Evolutionary conservation across 2,888 invertebrate genomes (phyloP).

Genomic region (Encarsia formosa): DNA sequence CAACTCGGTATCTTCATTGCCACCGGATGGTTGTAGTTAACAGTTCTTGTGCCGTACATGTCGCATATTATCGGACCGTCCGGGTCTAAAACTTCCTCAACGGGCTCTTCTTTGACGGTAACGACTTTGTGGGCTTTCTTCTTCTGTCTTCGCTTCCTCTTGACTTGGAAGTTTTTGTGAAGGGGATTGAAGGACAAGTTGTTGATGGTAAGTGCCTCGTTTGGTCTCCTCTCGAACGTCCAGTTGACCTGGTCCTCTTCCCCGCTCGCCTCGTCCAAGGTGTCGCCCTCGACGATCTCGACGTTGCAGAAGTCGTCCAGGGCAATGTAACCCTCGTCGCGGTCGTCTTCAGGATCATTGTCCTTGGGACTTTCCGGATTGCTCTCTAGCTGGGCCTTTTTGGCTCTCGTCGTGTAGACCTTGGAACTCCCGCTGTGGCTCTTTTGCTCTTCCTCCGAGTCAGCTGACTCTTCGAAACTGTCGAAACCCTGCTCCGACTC

Average conservation of each 20-base stretch:
- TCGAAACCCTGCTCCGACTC: background rate
- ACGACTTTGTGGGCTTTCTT: background rate
- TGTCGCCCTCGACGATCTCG: too few relatives aligned
- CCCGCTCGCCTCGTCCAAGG: too few relatives aligned
- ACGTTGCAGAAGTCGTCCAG: too few relatives aligned
- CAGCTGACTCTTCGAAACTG: background rate
- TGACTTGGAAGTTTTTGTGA: background rate
- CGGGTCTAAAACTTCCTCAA: background rate
- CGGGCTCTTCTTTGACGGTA: background rate
- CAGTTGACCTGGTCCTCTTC: constrained; percentile 11
- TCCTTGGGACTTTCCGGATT: background rate
- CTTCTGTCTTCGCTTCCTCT: background rate
- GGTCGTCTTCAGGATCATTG: background rate
- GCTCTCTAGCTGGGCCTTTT: background rate
- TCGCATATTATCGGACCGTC: constrained; percentile 29
- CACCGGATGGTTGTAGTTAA: constrained; percentile 31
- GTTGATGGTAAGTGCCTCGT: constrained; percentile 2
- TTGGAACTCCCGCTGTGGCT: constrained; percentile 4
- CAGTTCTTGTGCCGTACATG: constrained; percentile 34
- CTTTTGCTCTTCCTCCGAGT: constrained; percentile 15
- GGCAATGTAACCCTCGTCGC: too few relatives aligned
- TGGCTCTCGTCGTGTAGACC: too few relatives aligned
- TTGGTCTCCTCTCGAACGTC: too few relatives aligned
- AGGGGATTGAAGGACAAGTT: background rate
- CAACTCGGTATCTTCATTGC: constrained; percentile 4